Percentiles rank a stretch among this genome's conserved stretches.
Evolutionary conservation across 2,113 vertebrate species (phyloP).

Genomic region (Phalacrocorax pelagicus): DNA sequence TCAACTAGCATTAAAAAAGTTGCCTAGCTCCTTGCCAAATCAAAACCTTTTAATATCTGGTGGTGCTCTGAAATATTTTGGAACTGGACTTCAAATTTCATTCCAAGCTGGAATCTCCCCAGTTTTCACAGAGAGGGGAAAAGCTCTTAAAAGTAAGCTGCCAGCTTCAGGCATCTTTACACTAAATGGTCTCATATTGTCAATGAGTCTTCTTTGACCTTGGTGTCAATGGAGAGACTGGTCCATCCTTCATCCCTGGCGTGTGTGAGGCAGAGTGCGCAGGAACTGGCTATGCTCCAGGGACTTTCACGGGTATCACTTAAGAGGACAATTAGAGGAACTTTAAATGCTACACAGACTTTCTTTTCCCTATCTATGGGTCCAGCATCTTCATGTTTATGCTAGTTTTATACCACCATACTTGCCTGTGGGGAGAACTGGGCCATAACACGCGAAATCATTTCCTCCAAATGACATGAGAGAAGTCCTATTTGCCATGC

Average conservation of each 20-base stretch:
- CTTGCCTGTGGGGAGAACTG: not conserved
- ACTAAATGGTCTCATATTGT: not conserved
- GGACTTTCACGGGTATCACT: not conserved
- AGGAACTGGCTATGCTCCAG: not conserved
- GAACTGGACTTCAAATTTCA: not conserved
- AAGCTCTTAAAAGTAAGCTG: conserved; percentile 11
- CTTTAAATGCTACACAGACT: not conserved
- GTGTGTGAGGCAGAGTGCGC: not conserved
- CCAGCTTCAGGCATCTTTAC: not conserved
- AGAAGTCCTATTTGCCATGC: not conserved
- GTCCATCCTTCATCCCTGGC: not conserved
- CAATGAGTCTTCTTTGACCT: not conserved
- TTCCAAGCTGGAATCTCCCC: conserved; percentile 45
- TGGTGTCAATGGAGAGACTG: not conserved
- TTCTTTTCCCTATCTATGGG: not conserved
- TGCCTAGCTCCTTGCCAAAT: conserved; percentile 4
- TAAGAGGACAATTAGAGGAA: not conserved
- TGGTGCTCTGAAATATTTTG: conserved; percentile 16
- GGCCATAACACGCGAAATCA: not conserved
- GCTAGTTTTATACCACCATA: not conserved
- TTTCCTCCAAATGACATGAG: not conserved
- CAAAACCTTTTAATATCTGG: conserved; percentile 48
- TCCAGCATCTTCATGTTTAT: not conserved
- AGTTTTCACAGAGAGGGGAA: not conserved
- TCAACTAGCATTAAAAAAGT: not conserved